Conservation (phyloP, 2,797 vertebrate species). For the Lates japonicus region DNA sequence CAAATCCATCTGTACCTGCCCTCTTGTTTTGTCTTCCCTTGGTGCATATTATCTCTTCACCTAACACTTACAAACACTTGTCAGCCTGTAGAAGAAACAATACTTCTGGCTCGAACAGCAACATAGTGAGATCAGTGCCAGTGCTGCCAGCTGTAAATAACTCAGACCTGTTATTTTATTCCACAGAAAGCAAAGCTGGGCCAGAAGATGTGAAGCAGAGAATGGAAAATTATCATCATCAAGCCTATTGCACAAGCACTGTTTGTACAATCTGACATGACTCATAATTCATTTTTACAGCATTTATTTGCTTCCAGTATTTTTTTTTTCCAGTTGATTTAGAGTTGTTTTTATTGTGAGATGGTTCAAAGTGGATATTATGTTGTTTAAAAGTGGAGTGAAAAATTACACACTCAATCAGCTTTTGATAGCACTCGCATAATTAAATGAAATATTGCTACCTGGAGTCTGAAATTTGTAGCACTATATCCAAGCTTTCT, state of each 20-base stretch:
- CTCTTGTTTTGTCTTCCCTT: slow-evolving; percentile 7
- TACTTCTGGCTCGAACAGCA: slow-evolving; percentile 38
- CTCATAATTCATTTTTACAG: slow-evolving; percentile 67
- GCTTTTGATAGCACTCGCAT: slow-evolving; percentile 27
- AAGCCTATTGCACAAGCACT: slow-evolving; percentile 63
- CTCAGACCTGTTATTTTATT: slow-evolving; percentile 66
- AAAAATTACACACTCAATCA: slow-evolving; percentile 33
- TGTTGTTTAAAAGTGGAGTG: slow-evolving; percentile 47
- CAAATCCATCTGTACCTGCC: neutral
- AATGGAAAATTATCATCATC: slow-evolving; percentile 69
- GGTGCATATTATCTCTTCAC: slow-evolving; percentile 37
- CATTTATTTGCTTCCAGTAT: slow-evolving; percentile 61
- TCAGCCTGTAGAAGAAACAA: slow-evolving; percentile 49
- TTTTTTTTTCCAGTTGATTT: slow-evolving; percentile 66
- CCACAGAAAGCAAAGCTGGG: slow-evolving; percentile 98
- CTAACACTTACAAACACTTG: slow-evolving; percentile 35
- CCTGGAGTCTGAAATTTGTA: slow-evolving; percentile 36
- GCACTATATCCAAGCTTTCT: slow-evolving; percentile 37
- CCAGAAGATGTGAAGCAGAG: slow-evolving; percentile 92
- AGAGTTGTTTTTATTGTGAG: slow-evolving; percentile 55
- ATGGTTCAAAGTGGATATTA: slow-evolving; percentile 56
- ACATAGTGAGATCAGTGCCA: slow-evolving; percentile 38
- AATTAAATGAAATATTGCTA: slow-evolving; percentile 52
- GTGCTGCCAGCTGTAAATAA: slow-evolving; percentile 65
- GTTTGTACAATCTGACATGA: slow-evolving; percentile 71